Evolutionary conservation across 2,113 vertebrate genomes (phyloP).

Genomic region (Peromyscus leucopus): DNA sequence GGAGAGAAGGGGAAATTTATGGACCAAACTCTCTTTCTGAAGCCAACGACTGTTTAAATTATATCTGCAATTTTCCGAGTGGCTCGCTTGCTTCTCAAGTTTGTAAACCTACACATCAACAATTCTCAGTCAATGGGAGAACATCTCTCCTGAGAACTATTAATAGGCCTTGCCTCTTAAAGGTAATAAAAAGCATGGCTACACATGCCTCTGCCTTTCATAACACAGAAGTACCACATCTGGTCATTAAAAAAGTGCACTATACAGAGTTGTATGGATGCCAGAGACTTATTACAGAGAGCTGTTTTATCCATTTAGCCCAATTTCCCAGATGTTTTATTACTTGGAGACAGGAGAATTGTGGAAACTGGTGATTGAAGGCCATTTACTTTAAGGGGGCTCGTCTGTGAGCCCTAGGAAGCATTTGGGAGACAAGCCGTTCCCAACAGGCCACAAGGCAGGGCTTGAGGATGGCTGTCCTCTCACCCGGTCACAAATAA

Average conservation of each 20-base stretch:
- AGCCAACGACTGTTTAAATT: conserved; percentile 84
- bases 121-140: conserved; percentile 86
- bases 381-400: conserved; percentile 83
- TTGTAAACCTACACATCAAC: conserved; percentile 87
- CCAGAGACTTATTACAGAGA: conserved; percentile 87
- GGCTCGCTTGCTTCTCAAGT: conserved; percentile 85
- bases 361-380: conserved; percentile 85
- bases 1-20: conserved; percentile 83
- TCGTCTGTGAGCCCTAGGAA: conserved; percentile 81
- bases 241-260: conserved; percentile 87
- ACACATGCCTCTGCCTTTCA: conserved; percentile 88
- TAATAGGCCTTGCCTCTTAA: conserved; percentile 89
- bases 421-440: conserved; percentile 74
- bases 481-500: conserved; percentile 49
- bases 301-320: conserved; percentile 89
- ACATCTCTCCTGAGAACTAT: conserved; percentile 87
- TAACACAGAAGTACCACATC: conserved; percentile 89
- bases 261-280: conserved; percentile 85
- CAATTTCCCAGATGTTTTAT: conserved; percentile 90
- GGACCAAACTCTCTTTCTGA: conserved; percentile 69
- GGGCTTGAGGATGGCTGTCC: conserved; percentile 32
- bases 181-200: conserved; percentile 88
- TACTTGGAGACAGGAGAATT: conserved; percentile 87
- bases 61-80: conserved; percentile 84
- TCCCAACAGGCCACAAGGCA: conserved; percentile 78